Evolutionary conservation across 2,888 invertebrate species (phyloP), one percentile per base, ranked within the genome.

Genomic region (Scaptomyza caliginosa): DNA sequence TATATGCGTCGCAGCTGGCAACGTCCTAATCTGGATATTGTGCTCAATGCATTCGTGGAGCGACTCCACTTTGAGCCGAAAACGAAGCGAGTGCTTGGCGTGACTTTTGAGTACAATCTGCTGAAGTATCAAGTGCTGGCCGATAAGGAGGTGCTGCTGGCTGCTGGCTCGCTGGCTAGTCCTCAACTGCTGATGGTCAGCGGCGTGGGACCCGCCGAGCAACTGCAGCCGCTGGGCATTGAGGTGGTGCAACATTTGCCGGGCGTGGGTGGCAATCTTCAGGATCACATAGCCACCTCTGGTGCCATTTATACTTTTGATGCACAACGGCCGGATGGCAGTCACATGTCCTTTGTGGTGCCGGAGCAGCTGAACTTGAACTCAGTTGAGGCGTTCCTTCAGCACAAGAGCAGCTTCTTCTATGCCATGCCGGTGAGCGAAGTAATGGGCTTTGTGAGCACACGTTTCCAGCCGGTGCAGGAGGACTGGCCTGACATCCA

Each of bases 121-220:
- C 0, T 26, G 0, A 89, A 93, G 40, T 28, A 79, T n/a, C 93
- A 93, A 2, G 93, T 95, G 0, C 92, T 91, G 67, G 95, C 95
- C 0, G 93, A 92, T 7, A 94, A 93, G 79, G 98, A 98, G 91
- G 94, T 98, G 0, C 95, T 99, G 66, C 89, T 99, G 34, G 95
- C 96, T 16, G 96, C 96, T 0, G 99, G 98, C 0, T 92, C 96
- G 0, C 93, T 98, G 48, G 96, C 96, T 72, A 96, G 96, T 4
- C 96, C 98, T 0, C 97, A 97, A 86, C 90, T 98, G 11, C 90
- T 98, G 46, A 96, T 97, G 96, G 90, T 97, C 13, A 97, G 97
- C 0, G 97, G 97, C 5, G 92, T 97, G 28, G 96, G 96, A 0
- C 96, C 96, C 0, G 91, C 87, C 43, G 91, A 93, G 0, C 94